phyloP scores from a whole-genome alignment of 30 jellyfish, hydroid and myxozoan species.

The Aurelia aurita complex sp. Pacific region DNA sequence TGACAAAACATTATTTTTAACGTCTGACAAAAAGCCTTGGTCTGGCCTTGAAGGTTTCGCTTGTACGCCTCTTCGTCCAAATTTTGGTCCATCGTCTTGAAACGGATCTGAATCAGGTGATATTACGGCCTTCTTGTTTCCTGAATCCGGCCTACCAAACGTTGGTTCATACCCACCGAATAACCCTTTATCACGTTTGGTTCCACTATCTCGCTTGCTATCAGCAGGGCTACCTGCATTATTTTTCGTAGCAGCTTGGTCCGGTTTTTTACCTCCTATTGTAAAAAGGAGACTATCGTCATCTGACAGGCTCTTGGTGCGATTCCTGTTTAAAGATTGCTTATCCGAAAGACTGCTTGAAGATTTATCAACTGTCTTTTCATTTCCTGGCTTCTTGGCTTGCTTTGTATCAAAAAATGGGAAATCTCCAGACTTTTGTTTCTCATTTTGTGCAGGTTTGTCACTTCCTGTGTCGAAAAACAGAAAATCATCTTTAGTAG shows the following conservation, averaged over 20 bases:
- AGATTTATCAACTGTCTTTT: too few relatives aligned
- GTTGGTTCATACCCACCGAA: slow-evolving; percentile 64
- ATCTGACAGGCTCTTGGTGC: slow-evolving; percentile 41
- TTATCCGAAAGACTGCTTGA: too few relatives aligned
- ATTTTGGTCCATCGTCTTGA: slow-evolving; percentile 55
- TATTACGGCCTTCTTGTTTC: neutral
- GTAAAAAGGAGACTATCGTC: slow-evolving; percentile 14
- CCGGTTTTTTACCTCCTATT: slow-evolving; percentile 15
- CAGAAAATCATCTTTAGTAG: slow-evolving; percentile 24
- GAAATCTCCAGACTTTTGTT: slow-evolving; percentile 1
- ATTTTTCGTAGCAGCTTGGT: neutral
- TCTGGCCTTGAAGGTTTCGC: slow-evolving; percentile 4
- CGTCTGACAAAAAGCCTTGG: neutral
- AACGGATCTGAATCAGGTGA: slow-evolving; percentile 50
- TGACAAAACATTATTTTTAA: neutral
- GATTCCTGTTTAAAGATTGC: neutral
- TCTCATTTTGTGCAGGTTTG: neutral
- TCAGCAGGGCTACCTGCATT: too few relatives aligned
- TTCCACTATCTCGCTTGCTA: neutral
- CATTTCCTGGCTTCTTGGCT: slow-evolving; percentile 3
- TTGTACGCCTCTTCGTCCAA: slow-evolving; percentile 49
- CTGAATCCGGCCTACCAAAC: slow-evolving; percentile 20
- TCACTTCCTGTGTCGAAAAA: slow-evolving; percentile 23
- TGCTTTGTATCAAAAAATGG: slow-evolving; percentile 26
- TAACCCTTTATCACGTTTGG: neutral